phyloP scores from a whole-genome alignment of 2,113 vertebrate genomes.

The Vireo altiloquus region DNA sequence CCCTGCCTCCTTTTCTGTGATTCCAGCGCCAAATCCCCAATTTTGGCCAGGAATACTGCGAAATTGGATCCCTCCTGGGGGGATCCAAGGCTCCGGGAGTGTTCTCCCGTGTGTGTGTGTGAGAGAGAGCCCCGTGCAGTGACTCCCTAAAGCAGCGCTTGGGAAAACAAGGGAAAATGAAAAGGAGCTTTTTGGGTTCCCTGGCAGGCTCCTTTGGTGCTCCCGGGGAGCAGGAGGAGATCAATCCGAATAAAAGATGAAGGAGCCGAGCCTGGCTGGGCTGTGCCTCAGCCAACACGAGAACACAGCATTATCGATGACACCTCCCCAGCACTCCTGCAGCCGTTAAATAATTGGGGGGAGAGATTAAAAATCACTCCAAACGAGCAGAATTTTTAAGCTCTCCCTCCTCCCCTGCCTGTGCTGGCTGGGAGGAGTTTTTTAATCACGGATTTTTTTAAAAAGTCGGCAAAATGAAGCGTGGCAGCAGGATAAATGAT shows the following conservation, averaged over 20 bases:
- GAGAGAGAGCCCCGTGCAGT: not conserved
- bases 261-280: not conserved
- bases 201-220: not conserved
- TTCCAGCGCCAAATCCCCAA: no score
- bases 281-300: not conserved
- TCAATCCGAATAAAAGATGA: constrained; percentile 57
- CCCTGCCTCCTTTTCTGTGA: fast-evolving
- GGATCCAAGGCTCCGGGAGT: not conserved
- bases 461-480: not conserved
- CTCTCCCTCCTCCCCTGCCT: not conserved
- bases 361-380: constrained; percentile 35
- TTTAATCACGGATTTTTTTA: not conserved
- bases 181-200: not conserved
- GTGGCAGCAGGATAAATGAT: not conserved
- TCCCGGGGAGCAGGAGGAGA: not conserved
- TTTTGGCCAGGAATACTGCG: fast-evolving
- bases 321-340: not conserved
- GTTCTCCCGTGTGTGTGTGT: no score
- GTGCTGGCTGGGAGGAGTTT: not conserved
- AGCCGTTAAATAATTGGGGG: constrained; percentile 59
- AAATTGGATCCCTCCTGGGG: no score
- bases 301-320: not conserved
- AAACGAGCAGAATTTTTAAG: constrained; percentile 14
- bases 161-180: not conserved
- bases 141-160: not conserved